Conservation (phyloP, 1,140 invertebrate genomes). For the Marisa cornuarietis region DNA sequence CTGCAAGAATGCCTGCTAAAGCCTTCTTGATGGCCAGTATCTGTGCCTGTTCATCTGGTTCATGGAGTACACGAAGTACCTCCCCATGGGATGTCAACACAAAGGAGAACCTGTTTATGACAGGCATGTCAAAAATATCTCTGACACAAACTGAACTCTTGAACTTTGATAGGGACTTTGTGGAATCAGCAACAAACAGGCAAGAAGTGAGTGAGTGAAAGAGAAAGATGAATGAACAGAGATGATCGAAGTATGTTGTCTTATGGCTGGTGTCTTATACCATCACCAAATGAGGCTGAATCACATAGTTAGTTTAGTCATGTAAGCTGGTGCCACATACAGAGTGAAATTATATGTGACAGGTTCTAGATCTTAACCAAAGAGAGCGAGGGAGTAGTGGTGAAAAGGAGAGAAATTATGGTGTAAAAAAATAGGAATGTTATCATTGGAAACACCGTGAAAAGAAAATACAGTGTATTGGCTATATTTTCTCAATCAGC, state of each 20-base stretch:
- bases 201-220: neutral
- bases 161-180: neutral
- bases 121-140: neutral
- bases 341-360: too few species aligned
- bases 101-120: conserved; percentile 40
- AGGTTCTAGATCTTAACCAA: too few species aligned
- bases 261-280: too few species aligned
- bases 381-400: too few species aligned
- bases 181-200: neutral
- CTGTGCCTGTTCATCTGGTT: conserved; percentile 25
- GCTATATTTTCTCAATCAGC: too few species aligned
- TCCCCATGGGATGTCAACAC: conserved; percentile 31
- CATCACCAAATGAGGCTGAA: too few species aligned
- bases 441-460: too few species aligned
- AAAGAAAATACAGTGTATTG: too few species aligned
- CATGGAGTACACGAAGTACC: conserved; percentile 31
- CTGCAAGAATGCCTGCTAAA: conserved; percentile 35
- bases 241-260: neutral
- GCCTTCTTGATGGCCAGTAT: conserved; percentile 39
- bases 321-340: too few species aligned
- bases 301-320: too few species aligned
- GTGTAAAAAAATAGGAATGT: too few species aligned
- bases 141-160: neutral
- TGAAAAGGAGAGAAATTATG: too few species aligned
- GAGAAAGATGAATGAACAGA: neutral